Evolutionary conservation across 2,888 invertebrate genomes (phyloP), one percentile per base, ranked within the genome.

Genomic region (Druceiella hillmani): DNA sequence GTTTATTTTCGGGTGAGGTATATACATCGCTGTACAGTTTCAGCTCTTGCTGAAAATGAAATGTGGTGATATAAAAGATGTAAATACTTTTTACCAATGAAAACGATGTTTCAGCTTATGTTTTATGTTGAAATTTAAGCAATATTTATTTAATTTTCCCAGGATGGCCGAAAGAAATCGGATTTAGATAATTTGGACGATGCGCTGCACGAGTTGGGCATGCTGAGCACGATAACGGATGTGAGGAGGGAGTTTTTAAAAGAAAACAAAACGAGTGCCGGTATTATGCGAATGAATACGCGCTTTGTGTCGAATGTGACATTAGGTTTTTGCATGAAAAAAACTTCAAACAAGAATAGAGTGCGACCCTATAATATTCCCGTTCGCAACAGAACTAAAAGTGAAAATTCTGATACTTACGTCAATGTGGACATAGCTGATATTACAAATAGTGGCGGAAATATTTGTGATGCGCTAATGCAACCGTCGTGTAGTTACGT

Each of bases 241-340:
- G 74, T 76, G 16, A 67, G 75, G 17, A 65, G 69, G 43, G 75
- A 78, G 33, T 78, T 74, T 55, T 58, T 78, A 46, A 65, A 62
- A 37, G 77, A 78, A 52, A 63, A 74, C 9, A 65, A 62, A 47
- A 58, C 64, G 6, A 66, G 64, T 50, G 62, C 66, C 51, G 61
- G 66, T 53, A 62, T 72, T 46, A 66, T 74, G 64, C 72, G 76
- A 37, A 63, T 77, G 49, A 77, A 78, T 54, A 74, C 76, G 35
- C 68, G 76, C 44, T 78, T 76, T 55, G 77, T 78, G 17, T 77
- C 77, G 34, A 77, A 77, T 52, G 78, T 78, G 38, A 76, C 77
- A 11, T 75, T 78, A 46, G 77, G 77, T 4, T 76, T 75, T 54
- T 71, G 74, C 52, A 74, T 77, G 64, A 69, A 72, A 50, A 61